Percentiles rank a stretch among this genome's conserved stretches.
These are phyloP conservation scores for Pteronotus mesoamericanus DNA, from an alignment of 2,797 vertebrate genomes.

Conservation along the genomic window DNA sequence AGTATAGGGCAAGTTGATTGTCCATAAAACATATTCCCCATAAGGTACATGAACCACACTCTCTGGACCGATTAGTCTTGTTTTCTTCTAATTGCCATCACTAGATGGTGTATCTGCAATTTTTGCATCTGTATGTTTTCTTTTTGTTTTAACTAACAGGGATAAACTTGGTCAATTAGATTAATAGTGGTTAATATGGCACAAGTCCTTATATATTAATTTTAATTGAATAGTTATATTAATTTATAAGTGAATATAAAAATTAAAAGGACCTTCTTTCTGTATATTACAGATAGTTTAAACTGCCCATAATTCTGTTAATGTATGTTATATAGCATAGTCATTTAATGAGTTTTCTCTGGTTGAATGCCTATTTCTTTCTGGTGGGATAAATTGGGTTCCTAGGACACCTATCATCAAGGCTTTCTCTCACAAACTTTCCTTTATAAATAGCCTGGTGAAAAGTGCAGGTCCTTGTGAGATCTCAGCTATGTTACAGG, in stretches of 20 bases:
- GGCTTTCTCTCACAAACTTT: neutral
- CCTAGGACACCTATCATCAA: neutral
- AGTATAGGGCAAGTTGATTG: neutral
- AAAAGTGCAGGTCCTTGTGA: neutral
- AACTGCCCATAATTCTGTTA: neutral
- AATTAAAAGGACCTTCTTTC: neutral
- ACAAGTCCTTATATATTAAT: neutral
- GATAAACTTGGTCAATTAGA: neutral
- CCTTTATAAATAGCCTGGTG: neutral
- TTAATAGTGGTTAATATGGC: neutral
- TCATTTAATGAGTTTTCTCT: neutral
- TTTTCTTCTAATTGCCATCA: neutral
- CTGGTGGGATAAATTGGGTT: neutral
- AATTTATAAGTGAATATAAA: neutral
- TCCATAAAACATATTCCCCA: neutral
- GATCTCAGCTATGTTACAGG: neutral
- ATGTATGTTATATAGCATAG: neutral
- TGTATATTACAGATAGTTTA: neutral
- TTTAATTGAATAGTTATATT: neutral
- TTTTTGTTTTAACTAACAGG: neutral
- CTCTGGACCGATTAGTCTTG: neutral
- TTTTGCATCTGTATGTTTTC: neutral
- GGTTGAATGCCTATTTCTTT: neutral
- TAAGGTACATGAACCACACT: neutral
- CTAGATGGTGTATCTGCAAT: neutral